Conservation (phyloP, 1,140 invertebrate species). For the Drosophila triauraria region DNA sequence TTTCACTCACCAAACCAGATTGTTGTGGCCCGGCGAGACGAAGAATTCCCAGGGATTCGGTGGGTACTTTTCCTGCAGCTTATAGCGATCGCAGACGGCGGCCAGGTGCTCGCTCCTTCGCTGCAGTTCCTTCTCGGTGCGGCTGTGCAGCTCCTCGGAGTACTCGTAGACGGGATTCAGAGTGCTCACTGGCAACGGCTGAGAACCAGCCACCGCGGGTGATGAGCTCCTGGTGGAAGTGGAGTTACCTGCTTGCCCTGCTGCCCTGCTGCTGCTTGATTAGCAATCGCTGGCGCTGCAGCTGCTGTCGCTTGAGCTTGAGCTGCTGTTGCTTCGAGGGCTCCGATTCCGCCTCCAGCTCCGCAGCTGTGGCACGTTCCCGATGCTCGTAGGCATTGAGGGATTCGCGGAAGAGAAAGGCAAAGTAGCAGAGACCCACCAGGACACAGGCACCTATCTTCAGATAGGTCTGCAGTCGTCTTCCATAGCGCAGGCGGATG, state of each 20-base stretch:
- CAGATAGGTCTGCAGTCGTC: conserved; percentile 76
- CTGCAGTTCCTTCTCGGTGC: conserved; percentile 72
- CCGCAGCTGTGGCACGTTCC: conserved; percentile 53
- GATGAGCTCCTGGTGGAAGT: conserved; percentile 5
- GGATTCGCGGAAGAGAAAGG: conserved; percentile 80
- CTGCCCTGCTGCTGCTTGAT: conserved; percentile 47
- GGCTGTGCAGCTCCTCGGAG: conserved; percentile 81
- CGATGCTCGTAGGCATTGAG: conserved; percentile 78
- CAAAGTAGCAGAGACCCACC: conserved; percentile 77
- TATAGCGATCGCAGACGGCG: conserved; percentile 66
- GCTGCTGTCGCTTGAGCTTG: conserved; percentile 63
- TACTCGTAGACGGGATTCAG: conserved; percentile 84
- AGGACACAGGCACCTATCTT: conserved; percentile 71
- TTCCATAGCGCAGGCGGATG: conserved; percentile 69
- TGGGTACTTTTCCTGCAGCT: conserved; percentile 75
- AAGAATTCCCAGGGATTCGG: conserved; percentile 91
- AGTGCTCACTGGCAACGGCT: conserved; percentile 44
- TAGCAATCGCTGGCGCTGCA: conserved; percentile 52
- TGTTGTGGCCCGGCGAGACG: conserved; percentile 89
- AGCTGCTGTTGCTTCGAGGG: conserved; percentile 62
- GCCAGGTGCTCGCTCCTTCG: conserved; percentile 61
- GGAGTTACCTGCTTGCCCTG: conserved; percentile 24
- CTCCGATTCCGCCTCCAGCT: conserved; percentile 48
- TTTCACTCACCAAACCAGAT: conserved; percentile 87
- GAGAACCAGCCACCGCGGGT: not conserved